phyloP scores from a whole-genome alignment of 1,140 invertebrate species.

The Formica exsecta region DNA sequence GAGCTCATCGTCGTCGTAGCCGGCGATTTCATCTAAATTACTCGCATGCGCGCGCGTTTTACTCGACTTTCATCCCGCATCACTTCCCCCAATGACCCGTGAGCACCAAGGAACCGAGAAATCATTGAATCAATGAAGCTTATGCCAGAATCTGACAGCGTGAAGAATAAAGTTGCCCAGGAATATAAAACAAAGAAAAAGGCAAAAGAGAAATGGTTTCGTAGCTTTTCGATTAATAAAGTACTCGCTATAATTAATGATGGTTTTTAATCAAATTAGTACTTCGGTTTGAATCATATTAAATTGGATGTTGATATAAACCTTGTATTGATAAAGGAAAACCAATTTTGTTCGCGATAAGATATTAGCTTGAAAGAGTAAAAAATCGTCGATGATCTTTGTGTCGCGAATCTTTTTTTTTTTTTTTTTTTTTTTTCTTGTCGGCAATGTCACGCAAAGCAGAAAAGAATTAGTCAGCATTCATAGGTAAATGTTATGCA shows the following conservation, averaged over 20 bases:
- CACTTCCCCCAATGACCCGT: background rate
- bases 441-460: background rate
- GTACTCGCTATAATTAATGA: background rate
- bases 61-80: slow-evolving; percentile 41
- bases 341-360: background rate
- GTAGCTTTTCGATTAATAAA: background rate
- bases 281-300: slow-evolving; percentile 35
- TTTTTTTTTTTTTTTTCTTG: background rate
- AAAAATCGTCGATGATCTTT: background rate
- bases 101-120: background rate
- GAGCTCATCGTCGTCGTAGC: background rate
- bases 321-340: slow-evolving; percentile 27
- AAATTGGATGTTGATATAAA: background rate
- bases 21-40: slow-evolving; percentile 55
- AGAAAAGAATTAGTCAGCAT: background rate
- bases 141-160: background rate
- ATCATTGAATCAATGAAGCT: background rate
- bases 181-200: background rate
- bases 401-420: too few species aligned
- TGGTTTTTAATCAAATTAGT: background rate
- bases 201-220: background rate
- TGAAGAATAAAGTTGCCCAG: background rate
- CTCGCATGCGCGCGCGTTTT: slow-evolving; percentile 30
- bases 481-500: slow-evolving; percentile 11
- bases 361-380: background rate